Conservation (phyloP, 2,113 vertebrate species). For the Urocitellus parryii region DNA sequence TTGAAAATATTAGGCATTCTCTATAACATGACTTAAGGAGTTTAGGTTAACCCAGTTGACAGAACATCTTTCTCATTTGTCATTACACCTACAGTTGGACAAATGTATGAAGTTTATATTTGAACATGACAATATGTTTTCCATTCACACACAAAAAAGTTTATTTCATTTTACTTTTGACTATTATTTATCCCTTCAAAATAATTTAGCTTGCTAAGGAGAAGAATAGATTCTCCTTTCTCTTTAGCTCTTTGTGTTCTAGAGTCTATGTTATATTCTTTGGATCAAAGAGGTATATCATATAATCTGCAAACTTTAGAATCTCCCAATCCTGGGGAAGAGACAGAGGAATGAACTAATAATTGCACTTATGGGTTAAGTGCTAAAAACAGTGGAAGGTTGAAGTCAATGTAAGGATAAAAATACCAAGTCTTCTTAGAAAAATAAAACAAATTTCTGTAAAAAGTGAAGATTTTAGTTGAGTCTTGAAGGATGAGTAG, state of each 20-base stretch:
- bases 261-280: neutral
- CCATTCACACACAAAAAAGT: neutral
- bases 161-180: neutral
- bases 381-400: neutral
- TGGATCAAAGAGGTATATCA: neutral
- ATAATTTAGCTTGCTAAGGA: neutral
- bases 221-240: neutral
- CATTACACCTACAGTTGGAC: neutral
- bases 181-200: slow-evolving; percentile 19
- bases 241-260: neutral
- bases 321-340: neutral
- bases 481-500: neutral
- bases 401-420: neutral
- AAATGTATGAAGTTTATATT: neutral
- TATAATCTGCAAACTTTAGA: neutral
- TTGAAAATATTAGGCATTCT: neutral
- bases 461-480: neutral
- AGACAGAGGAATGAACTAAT: neutral
- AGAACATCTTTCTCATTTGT: neutral
- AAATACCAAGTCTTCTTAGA: neutral
- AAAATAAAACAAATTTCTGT: neutral
- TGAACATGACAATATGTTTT: neutral
- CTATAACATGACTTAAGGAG: neutral
- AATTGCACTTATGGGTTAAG: neutral
- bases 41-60: neutral